Evolutionary conservation across 2,113 vertebrate species (phyloP).

Genomic region (Larimichthys polyactis): DNA sequence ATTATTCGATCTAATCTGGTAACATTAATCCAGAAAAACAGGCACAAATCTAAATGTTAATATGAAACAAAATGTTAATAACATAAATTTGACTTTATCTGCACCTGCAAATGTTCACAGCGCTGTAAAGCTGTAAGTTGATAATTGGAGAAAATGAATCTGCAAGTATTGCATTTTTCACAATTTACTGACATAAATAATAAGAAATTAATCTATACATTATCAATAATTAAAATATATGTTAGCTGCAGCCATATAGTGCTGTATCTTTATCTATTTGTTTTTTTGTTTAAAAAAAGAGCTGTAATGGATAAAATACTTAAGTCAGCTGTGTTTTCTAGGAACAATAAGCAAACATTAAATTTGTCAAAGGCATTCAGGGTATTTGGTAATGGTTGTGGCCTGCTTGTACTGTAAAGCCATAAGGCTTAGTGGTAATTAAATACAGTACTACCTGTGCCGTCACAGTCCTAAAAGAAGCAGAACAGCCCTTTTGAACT

Average conservation of each 20-base stretch:
- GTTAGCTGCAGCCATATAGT: background rate
- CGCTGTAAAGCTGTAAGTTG: too few species aligned
- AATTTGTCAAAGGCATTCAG: background rate
- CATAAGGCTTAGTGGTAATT: background rate
- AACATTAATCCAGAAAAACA: too few species aligned
- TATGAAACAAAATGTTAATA: too few species aligned
- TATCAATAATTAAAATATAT: background rate
- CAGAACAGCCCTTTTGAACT: background rate
- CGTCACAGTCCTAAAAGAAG: background rate
- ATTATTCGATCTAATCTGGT: too few species aligned
- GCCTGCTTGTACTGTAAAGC: background rate
- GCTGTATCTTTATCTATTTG: background rate
- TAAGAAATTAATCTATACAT: background rate
- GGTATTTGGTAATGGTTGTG: background rate
- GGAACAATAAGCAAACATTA: background rate
- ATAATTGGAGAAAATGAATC: too few species aligned
- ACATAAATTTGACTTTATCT: too few species aligned
- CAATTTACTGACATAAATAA: too few species aligned
- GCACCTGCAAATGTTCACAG: too few species aligned
- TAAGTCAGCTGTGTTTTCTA: background rate
- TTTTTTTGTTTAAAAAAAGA: too few species aligned
- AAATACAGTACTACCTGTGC: background rate
- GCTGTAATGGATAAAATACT: background rate
- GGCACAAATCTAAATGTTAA: too few species aligned
- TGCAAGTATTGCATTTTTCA: too few species aligned